Evolutionary conservation across 2,797 vertebrate species (phyloP).

Genomic region (Betta splendens): DNA sequence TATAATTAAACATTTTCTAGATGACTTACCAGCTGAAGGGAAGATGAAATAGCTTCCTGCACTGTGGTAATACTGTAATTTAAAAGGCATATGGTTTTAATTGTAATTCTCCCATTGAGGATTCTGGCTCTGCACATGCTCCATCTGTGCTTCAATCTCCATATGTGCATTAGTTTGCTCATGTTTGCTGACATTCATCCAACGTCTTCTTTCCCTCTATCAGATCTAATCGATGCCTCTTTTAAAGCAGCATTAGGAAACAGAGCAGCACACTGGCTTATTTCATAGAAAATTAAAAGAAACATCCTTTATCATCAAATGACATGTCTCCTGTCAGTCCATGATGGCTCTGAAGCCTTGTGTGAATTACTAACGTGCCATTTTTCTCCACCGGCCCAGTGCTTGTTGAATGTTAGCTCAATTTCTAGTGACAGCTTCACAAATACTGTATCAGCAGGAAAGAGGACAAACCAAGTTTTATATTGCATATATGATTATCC

Average conservation of each 20-base stretch:
- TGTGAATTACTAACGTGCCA: slow-evolving; percentile 64
- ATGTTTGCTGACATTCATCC: slow-evolving; percentile 27
- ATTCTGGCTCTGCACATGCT: slow-evolving; percentile 15
- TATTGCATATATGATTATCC: slow-evolving; percentile 76
- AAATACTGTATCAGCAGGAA: slow-evolving; percentile 82
- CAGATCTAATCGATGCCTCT: slow-evolving; percentile 45
- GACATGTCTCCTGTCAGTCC: slow-evolving; percentile 17
- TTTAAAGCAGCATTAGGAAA: slow-evolving; percentile 29
- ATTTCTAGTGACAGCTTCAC: slow-evolving; percentile 75
- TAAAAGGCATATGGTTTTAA: background rate
- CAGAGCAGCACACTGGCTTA: slow-evolving; percentile 6
- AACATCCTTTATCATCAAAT: slow-evolving; percentile 28
- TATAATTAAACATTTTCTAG: background rate
- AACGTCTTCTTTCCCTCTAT: slow-evolving; percentile 24
- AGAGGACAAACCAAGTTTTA: slow-evolving; percentile 68
- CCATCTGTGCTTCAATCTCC: slow-evolving; percentile 40
- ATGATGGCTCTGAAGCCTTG: slow-evolving; percentile 25
- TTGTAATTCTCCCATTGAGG: slow-evolving; percentile 1
- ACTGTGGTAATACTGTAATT: background rate
- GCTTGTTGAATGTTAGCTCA: slow-evolving; percentile 73
- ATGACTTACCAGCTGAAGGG: background rate
- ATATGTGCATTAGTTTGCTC: slow-evolving; percentile 44
- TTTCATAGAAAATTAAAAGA: slow-evolving; percentile 22
- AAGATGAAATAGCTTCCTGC: background rate
- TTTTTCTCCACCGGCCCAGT: slow-evolving; percentile 48